These are phyloP conservation scores for Gonocerus acuteangulatus DNA, from an alignment of 2,888 invertebrate genomes.

Conservation along the genomic window DNA sequence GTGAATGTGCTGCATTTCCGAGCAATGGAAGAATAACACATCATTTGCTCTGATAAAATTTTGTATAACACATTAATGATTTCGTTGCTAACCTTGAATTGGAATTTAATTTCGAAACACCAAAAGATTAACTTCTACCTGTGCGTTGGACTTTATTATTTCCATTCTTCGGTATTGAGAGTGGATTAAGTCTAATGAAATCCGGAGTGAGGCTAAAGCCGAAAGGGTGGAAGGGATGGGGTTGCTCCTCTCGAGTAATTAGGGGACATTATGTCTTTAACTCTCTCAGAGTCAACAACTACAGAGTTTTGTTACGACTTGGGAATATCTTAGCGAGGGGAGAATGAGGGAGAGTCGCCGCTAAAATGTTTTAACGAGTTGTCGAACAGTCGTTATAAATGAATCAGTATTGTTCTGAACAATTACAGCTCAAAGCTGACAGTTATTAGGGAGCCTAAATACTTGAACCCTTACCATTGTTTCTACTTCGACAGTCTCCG, in stretches of 20 bases:
- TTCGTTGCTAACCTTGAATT: too few relatives aligned
- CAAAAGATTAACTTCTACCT: too few relatives aligned
- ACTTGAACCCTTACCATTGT: not conserved
- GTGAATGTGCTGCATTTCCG: too few relatives aligned
- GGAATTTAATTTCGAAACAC: too few relatives aligned
- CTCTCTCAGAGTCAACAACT: conserved; percentile 8
- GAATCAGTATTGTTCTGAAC: conserved; percentile 10
- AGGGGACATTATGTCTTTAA: conserved; percentile 15
- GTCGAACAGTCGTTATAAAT: conserved; percentile 18
- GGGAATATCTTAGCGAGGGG: conserved; percentile 14
- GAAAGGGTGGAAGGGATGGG: too few relatives aligned
- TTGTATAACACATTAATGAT: too few relatives aligned
- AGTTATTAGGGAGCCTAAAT: conserved; percentile 7
- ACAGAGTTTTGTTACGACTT: conserved; percentile 22
- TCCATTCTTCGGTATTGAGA: too few relatives aligned
- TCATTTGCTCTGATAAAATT: too few relatives aligned
- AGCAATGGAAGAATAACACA: too few relatives aligned
- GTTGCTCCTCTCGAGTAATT: not conserved
- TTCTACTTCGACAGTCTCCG: not conserved
- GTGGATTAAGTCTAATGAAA: too few relatives aligned
- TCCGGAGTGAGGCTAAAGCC: too few relatives aligned
- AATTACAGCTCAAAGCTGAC: conserved; percentile 4
- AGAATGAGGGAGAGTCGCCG: not conserved
- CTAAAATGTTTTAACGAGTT: conserved; percentile 23
- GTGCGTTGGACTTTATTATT: too few relatives aligned